Evolutionary conservation across 2,888 invertebrate genomes (phyloP).

Genomic region (Dolichomitus sp.): DNA sequence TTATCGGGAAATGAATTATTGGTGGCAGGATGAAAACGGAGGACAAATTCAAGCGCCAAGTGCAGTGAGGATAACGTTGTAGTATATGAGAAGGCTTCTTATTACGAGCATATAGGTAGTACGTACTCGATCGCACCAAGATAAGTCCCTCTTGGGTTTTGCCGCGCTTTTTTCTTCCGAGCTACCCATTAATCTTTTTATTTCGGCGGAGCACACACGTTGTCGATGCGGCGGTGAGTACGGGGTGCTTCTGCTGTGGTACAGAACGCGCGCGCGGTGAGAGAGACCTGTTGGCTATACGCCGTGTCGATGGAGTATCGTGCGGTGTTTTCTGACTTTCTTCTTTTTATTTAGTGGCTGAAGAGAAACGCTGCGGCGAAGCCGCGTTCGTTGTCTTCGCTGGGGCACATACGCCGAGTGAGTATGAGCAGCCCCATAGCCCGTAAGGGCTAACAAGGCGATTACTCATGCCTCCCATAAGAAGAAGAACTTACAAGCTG

Average conservation of each 20-base stretch:
- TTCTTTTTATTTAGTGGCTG: slow-evolving; percentile 64
- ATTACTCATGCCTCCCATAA: slow-evolving; percentile 85
- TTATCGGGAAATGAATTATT: slow-evolving; percentile 53
- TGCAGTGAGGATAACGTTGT: slow-evolving; percentile 21
- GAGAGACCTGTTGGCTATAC: slow-evolving; percentile 66
- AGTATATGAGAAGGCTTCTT: slow-evolving; percentile 49
- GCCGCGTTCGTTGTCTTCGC: slow-evolving; percentile 58
- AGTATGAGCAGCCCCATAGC: slow-evolving; percentile 79
- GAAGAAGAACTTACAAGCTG: slow-evolving; percentile 85
- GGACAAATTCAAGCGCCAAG: slow-evolving; percentile 47
- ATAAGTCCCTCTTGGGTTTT: slow-evolving; percentile 56
- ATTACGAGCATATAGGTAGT: slow-evolving; percentile 52
- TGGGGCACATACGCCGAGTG: slow-evolving; percentile 63
- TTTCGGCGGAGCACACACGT: slow-evolving; percentile 59
- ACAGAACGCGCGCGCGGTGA: slow-evolving; percentile 42
- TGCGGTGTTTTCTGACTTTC: slow-evolving; percentile 78
- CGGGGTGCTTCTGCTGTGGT: slow-evolving; percentile 27
- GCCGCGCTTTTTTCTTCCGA: slow-evolving; percentile 53
- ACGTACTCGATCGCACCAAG: slow-evolving; percentile 59
- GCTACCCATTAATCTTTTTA: slow-evolving; percentile 67
- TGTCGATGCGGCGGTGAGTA: slow-evolving; percentile 13
- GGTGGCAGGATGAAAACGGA: slow-evolving; percentile 30
- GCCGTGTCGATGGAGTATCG: slow-evolving; percentile 80
- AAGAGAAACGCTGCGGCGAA: slow-evolving; percentile 48
- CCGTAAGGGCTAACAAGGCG: slow-evolving; percentile 86